Evolutionary conservation across 1,140 invertebrate genomes (phyloP).

Genomic region (Musca domestica): DNA sequence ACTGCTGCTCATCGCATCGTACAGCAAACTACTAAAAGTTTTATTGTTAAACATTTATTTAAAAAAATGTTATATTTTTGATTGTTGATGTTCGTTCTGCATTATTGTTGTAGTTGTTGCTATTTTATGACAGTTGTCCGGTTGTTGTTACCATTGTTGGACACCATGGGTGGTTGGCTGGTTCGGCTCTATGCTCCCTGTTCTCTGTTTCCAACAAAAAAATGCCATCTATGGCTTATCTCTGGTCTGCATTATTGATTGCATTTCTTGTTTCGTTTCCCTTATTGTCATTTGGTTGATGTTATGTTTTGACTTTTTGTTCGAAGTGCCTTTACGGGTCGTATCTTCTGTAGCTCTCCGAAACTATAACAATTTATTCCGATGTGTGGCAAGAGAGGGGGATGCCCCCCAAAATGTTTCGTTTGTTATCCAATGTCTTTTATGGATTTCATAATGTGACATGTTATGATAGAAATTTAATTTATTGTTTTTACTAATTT

Average conservation of each 20-base stretch:
- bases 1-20: too few relatives aligned
- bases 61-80: conserved; percentile 4
- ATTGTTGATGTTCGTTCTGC: neutral
- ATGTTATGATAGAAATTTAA: conserved; percentile 18
- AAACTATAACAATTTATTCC: too few relatives aligned
- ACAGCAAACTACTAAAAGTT: conserved; percentile 6
- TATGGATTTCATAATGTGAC: conserved; percentile 15
- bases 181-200: too few relatives aligned
- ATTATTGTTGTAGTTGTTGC: neutral
- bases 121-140: neutral
- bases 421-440: neutral
- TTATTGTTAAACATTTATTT: conserved; percentile 20
- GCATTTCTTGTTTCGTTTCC: conserved; percentile 1
- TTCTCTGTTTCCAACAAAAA: too few relatives aligned
- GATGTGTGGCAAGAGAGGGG: too few relatives aligned
- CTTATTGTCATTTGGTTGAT: too few relatives aligned
- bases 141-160: neutral
- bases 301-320: too few relatives aligned
- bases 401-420: too few relatives aligned
- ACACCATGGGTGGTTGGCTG: neutral
- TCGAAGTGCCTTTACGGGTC: too few relatives aligned
- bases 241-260: conserved; percentile 5
- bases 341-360: too few relatives aligned
- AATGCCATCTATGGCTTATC: conserved; percentile 10
- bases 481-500: conserved; percentile 17